Evolutionary conservation across 2,113 vertebrate genomes (phyloP), one percentile per base, ranked within the genome.

Genomic region (Suricata suricatta): DNA sequence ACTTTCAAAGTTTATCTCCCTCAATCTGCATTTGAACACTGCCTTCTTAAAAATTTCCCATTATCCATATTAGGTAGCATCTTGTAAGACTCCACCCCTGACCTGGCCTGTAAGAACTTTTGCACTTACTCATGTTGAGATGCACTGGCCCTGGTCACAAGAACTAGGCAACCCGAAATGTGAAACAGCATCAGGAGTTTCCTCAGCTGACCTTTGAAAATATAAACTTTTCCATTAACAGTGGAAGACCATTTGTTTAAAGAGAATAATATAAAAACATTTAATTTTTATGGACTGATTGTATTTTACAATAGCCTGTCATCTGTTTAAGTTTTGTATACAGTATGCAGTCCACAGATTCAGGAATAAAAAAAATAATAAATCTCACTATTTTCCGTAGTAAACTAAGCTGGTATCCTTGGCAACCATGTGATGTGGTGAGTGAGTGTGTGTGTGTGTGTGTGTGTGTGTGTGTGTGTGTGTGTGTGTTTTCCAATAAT

Each of bases 401-500:
- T 93, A 95, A 90, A 88, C 5, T 64, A 96, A 25, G 12, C 80
- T 47, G 4, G 47, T 2, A 50, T 84, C 35, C 86, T 97, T 93
- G 63, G 84, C 83, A 98, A 68, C 15, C 85, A 96, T 33, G 57
- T 13, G 84, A 54, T 96, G 93, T 54, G 50, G 96, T 57, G 52
- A 47, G 41, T 63, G 21, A 82, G n/a, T 71, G 47, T 85, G 38
- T 60, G 15, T 82, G n/a, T n/a, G n/a, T n/a, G n/a, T n/a, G n/a
- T 71, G 47, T 89, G 23, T 41, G 7, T 97, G 97, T 60, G 50
- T 41, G 29, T 31, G 16, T 63, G n/a, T 33, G 33, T 68, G 16
- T 19, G 5, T 31, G 6, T 11, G 11, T 81, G 80, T 66, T 97
- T 91, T 89, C 60, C 68, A 95, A 31, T 57, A 81, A 69, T 57